A percentile compares a stretch with the other conserved stretches of the same genome.
phyloP scores from a whole-genome alignment of 2,888 invertebrate genomes.

The Lasioglossum villosulum region DNA sequence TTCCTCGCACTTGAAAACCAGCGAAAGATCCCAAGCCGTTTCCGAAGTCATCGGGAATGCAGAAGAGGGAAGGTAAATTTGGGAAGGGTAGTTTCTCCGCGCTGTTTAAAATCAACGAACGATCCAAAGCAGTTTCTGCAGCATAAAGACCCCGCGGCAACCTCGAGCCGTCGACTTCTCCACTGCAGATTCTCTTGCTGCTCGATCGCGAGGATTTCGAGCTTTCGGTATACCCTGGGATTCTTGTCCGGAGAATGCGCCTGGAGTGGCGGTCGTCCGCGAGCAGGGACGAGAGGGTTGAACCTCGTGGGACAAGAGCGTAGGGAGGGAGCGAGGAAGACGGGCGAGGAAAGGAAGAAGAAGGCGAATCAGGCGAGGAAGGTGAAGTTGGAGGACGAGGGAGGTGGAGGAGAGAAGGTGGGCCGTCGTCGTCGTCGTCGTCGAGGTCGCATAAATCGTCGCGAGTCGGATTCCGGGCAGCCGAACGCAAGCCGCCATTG shows the following conservation, averaged over 20 bases:
- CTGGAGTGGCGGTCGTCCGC: conserved; percentile 38
- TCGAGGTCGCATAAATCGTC: conserved; percentile 82
- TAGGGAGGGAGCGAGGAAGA: conserved; percentile 28
- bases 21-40: too few relatives aligned
- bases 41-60: conserved; percentile 26
- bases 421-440: conserved; percentile 70
- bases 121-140: background rate
- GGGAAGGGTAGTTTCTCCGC: background rate
- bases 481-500: conserved; percentile 82
- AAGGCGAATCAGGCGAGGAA: conserved; percentile 16
- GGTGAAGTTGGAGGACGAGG: conserved; percentile 42
- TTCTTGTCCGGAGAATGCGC: conserved; percentile 66
- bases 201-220: conserved; percentile 40
- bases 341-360: conserved; percentile 21
- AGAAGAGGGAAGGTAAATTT: conserved; percentile 27
- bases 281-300: conserved; percentile 44
- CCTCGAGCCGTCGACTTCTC: background rate
- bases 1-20: too few relatives aligned
- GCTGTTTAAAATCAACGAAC: background rate
- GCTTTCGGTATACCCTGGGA: conserved; percentile 60
- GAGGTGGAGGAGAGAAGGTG: conserved; percentile 54
- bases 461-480: conserved; percentile 82
- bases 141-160: too few relatives aligned
- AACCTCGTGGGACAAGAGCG: conserved; percentile 33
- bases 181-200: background rate